These are phyloP conservation scores for Drosophila lacertosa DNA, from an alignment of 1,140 invertebrate species.

Conservation along the genomic window DNA sequence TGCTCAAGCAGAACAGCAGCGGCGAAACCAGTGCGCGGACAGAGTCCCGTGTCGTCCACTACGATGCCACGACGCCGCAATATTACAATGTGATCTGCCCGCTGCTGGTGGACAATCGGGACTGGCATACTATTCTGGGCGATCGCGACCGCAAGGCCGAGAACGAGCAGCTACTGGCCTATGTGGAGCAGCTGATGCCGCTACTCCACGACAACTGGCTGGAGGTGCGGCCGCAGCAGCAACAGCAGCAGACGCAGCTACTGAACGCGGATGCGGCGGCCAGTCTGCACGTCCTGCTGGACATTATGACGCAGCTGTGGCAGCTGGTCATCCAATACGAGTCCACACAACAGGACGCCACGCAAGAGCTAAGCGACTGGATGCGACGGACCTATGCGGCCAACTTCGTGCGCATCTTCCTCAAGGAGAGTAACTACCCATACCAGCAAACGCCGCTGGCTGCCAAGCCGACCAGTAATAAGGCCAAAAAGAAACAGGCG, in stretches of 20 bases:
- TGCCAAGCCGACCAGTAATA: background rate
- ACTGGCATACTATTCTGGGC: constrained; percentile 39
- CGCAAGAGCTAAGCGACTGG: constrained; percentile 80
- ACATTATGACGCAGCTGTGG: constrained; percentile 86
- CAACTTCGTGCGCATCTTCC: constrained; percentile 85
- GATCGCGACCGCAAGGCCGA: constrained; percentile 34
- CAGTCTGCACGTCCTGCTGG: constrained; percentile 86
- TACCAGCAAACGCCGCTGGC: constrained; percentile 51
- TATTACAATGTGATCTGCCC: constrained; percentile 49
- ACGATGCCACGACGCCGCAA: constrained; percentile 44
- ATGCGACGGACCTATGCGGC: constrained; percentile 85
- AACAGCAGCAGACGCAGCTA: constrained; percentile 63
- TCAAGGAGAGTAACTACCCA: constrained; percentile 62
- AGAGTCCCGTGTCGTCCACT: constrained; percentile 31
- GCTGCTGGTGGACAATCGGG: constrained; percentile 8
- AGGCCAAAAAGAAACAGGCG: constrained; percentile 21
- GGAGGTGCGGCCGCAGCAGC: constrained; percentile 86
- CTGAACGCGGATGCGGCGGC: constrained; percentile 85
- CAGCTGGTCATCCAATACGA: constrained; percentile 85
- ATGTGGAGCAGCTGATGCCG: constrained; percentile 88
- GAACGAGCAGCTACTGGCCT: constrained; percentile 78
- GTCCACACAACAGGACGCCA: constrained; percentile 44
- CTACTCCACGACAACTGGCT: constrained; percentile 90
- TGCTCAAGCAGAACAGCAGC: constrained; percentile 67
- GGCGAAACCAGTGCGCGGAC: background rate